Conservation (phyloP, 2,797 vertebrate species). For the Chaenodraco wilsoni region DNA sequence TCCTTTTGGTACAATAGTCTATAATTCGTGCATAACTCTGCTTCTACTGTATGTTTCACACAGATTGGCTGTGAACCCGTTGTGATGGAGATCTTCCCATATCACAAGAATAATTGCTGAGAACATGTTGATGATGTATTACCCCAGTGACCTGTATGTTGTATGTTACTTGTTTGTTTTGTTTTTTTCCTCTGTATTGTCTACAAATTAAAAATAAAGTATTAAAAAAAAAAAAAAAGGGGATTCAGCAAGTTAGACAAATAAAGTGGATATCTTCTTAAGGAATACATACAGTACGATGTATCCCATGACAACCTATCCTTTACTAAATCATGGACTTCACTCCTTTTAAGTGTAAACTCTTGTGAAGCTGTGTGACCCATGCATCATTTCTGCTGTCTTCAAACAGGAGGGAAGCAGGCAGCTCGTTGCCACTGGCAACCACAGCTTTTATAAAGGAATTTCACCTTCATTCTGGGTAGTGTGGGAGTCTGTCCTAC, state of each 20-base stretch:
- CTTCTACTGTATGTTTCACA: too few species aligned
- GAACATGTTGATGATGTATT: too few species aligned
- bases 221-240: too few species aligned
- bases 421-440: conserved; percentile 72
- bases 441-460: conserved; percentile 73
- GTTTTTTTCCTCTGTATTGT: too few species aligned
- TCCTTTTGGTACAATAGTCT: too few species aligned
- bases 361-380: conserved; percentile 40
- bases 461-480: conserved; percentile 71
- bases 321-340: conserved; percentile 13
- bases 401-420: conserved; percentile 61
- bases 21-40: too few species aligned
- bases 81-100: too few species aligned
- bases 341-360: conserved; percentile 40
- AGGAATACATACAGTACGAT: not conserved
- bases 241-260: not conserved
- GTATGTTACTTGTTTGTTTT: too few species aligned
- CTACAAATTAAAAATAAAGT: too few species aligned
- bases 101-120: too few species aligned
- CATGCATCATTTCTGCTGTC: conserved; percentile 45
- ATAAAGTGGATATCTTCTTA: not conserved
- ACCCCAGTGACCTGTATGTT: too few species aligned
- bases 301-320: not conserved
- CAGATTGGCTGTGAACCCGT: too few species aligned
- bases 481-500: conserved; percentile 61